Base-by-base conservation (phyloP, 2,113 vertebrate species). In the Carassius gibelio region DNA sequence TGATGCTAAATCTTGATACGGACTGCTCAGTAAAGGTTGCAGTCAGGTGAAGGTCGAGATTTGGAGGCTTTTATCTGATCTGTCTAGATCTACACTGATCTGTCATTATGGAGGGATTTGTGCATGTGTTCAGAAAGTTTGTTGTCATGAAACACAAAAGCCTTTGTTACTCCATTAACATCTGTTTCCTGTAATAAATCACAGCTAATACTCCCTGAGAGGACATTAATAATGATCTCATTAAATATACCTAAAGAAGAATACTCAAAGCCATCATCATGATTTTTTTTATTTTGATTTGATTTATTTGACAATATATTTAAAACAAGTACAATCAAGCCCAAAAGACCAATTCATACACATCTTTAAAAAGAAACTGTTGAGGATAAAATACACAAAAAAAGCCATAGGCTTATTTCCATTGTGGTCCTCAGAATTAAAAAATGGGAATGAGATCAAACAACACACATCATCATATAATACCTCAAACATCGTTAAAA, bases 31-130 rank as follows among this genome's bases (percentile, higher is more conserved):
- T 88, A 84, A 89, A 93, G 93, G 92, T 93, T 93, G 87, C 91
- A 91, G 92, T 93, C 92, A 93, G 92, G 92, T 92, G 86, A 93
- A 87, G 87, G 89, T 91, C 34, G 89, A 88, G 91, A 61, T 90
- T 92, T 91, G 88, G 9, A 13, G 19, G 21, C 23, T 45, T 57
- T 75, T 75, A 81, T 82, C 61, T 45, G 50, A 34, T 34, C 38
- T 15, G 55, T 83, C 62, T 62, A 61, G 38, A 55, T 72, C 30
- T 61, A 5, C 38, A 84, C 17, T 55, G 81, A 68, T 87, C 34
- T 52, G 59, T 55, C 3, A 38, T 23, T 68, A 34, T 21, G 13
- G 19, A 45, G 21, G 50, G 42, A 68, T 81, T 68, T 34, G 61
- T 66, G 42, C 38, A 42, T 42, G 57, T 23, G 9, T 80, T 80